Conservation (phyloP, 2,888 invertebrate genomes). For the Brachycybe producta region DNA sequence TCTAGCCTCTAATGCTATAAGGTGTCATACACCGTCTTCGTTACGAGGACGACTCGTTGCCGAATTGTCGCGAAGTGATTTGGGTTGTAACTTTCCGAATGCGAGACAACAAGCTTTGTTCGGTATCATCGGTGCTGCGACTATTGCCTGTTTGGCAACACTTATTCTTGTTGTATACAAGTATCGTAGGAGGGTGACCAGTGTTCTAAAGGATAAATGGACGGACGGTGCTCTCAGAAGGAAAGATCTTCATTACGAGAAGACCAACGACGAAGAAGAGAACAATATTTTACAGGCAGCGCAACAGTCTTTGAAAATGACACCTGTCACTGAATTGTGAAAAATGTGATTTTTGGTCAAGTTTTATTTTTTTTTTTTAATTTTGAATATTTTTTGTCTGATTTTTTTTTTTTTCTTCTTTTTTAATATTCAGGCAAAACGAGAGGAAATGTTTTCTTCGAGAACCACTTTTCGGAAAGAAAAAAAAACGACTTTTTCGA, state of each 20-base stretch:
- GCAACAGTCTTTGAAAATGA: constrained; percentile 14
- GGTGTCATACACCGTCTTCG: constrained; percentile 10
- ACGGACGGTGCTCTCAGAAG: constrained; percentile 19
- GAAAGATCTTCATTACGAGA: constrained; percentile 20
- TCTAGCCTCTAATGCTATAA: not conserved
- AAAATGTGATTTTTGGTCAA: too few relatives aligned
- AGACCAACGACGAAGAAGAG: constrained; percentile 20
- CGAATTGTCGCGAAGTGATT: constrained; percentile 15
- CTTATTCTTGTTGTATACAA: constrained; percentile 19
- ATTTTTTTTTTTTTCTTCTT: too few relatives aligned
- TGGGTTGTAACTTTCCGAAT: constrained; percentile 18
- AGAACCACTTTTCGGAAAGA: too few relatives aligned
- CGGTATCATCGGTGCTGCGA: constrained; percentile 16
- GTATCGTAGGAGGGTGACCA: constrained; percentile 18
- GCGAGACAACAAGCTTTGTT: constrained; percentile 18
- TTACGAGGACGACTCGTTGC: constrained; percentile 13
- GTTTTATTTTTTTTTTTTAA: too few relatives aligned
- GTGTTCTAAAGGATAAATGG: constrained; percentile 21
- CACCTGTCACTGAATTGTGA: constrained; percentile 13
- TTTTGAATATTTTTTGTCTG: too few relatives aligned
- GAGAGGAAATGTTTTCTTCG: too few relatives aligned
- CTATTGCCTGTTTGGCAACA: constrained; percentile 14
- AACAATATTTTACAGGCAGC: constrained; percentile 18
- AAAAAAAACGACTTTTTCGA: too few relatives aligned
- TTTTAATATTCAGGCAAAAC: too few relatives aligned